Base-by-base conservation (phyloP, 2,888 invertebrate genomes). In the Altica lythri region DNA sequence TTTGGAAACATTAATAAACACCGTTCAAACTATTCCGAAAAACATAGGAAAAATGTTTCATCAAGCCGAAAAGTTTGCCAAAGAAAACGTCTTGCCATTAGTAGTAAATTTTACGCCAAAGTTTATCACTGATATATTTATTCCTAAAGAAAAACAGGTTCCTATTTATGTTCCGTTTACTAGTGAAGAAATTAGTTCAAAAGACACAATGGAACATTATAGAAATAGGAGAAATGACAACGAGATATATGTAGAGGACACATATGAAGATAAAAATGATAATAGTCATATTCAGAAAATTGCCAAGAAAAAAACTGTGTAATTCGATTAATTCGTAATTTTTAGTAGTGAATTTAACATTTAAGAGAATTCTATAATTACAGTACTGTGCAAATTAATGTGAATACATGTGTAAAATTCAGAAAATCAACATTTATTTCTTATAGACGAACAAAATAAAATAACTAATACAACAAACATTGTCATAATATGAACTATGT, bases 41-140 rank as follows among this genome's bases (percentile, higher is more conserved):
- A 60, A 59, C 42, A 60, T 65, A 8, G 60, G 57, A 8, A 64
- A 56, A 43, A 50, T 63, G 43, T 43, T 64, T 10, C 55, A 56
- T 4, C 58, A 62, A 42, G 64, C 64, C 4, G 63, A 65, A 42
- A 55, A 59, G n/a, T 67, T 63, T 32, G 61, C 65, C 35, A 63
- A 61, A 47, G 53, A 57, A 4, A 65, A 54, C 32, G 59, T 67
- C 27, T 47, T 62, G 27, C 67, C 67, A 1, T 52, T 65, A n/a
- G 57, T 67, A 30, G 55, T 50, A 12, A 62, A 52, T 32, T 50
- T 64, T 9, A 56, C 61, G 6, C 62, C 64, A 2, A 64, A 57
- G 42, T 56, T 59, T 16, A 55, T 64, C 3, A 56, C 52, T 4
- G 61, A 66, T 18, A 49, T 61, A 51, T 58, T 65, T 18, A 43